Evolutionary conservation across 2,888 invertebrate genomes (phyloP), one percentile per base, ranked within the genome.

Genomic region (Ommatoiulus sabulosus): DNA sequence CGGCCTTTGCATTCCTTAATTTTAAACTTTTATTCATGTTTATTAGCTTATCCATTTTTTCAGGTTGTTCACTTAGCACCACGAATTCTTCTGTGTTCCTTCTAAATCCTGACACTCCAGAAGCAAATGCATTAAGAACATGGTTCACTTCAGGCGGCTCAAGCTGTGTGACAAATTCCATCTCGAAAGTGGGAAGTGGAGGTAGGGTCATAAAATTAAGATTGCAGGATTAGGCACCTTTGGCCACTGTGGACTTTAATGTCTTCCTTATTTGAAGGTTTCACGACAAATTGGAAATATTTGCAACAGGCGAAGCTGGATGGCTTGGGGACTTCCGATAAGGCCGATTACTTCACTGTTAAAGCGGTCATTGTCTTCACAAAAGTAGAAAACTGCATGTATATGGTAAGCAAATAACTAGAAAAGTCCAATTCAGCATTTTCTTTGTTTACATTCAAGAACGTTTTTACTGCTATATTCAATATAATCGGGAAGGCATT

Each of bases 21-120:
- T 44, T 52, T 17, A 52, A 48, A 20, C 4, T 84, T 84, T 43
- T 17, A 4, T 80, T 80, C 5, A 17, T 24, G 7, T 43, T 43
- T 43, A 17, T 43, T 17, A 84, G 20, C 20, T 24, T 84, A 12
- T 84, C 24, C 4, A 84, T 48, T n/a, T 44, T 35, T 88, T 89
- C 90, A 88, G 92, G 93, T 86, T 46, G 88, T 72, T 90, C 90
- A 52, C 91, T 94, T 89, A 92, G 93, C 2, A 91, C 92, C 0
- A 88, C 92, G 89, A 89, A 98, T 8, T 85, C 85, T 7, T 46
- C 43, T 7, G 46, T 46, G 20, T 46, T 85, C 89, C 95, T 97
- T 90, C 92, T 96, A 7, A 97, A 99, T 94, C 99, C 99, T 0
- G 98, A 99, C 92, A 94, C 98, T 46, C 94, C 95, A 0, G 97